phyloP scores from a whole-genome alignment of 2,888 invertebrate species.

The Lepidocyrtinus sp. region DNA sequence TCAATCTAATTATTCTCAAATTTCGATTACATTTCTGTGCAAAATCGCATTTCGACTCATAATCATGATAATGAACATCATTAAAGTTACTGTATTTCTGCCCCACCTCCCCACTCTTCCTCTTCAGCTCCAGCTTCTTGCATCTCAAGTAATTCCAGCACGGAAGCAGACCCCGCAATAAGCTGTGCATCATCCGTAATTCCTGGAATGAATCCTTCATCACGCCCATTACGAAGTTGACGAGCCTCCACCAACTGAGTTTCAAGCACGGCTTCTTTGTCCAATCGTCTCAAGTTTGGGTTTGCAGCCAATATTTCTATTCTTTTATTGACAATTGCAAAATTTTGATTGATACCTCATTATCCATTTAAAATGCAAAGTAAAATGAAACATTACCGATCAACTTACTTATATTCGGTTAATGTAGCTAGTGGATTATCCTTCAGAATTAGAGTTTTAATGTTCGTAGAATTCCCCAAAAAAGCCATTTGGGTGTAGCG shows the following conservation, averaged over 20 bases:
- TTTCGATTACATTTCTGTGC: no score
- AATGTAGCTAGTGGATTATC: conserved; percentile 47
- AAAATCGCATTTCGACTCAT: no score
- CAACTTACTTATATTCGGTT: conserved; percentile 49
- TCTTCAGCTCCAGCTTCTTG: conserved; percentile 4
- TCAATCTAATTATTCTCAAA: no score
- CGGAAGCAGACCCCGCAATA: conserved; percentile 25
- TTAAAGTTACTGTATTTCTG: no score
- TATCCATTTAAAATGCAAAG: not conserved
- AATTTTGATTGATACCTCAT: not conserved
- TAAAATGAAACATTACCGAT: no score
- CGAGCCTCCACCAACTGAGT: conserved; percentile 48
- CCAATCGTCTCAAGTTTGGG: conserved; percentile 49
- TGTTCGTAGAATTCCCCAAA: conserved; percentile 46
- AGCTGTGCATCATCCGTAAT: conserved; percentile 36
- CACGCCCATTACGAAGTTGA: conserved; percentile 50
- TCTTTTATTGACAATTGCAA: conserved; percentile 20
- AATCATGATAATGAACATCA: no score
- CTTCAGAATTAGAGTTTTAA: conserved; percentile 44
- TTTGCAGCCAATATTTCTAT: conserved; percentile 48
- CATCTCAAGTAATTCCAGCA: conserved; percentile 36
- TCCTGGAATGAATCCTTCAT: conserved; percentile 38
- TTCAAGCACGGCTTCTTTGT: conserved; percentile 51
- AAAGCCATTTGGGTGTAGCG: conserved; percentile 51
- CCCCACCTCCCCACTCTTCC: no score